phyloP scores from a whole-genome alignment of 2,797 vertebrate genomes.

The Ciconia nigra region DNA sequence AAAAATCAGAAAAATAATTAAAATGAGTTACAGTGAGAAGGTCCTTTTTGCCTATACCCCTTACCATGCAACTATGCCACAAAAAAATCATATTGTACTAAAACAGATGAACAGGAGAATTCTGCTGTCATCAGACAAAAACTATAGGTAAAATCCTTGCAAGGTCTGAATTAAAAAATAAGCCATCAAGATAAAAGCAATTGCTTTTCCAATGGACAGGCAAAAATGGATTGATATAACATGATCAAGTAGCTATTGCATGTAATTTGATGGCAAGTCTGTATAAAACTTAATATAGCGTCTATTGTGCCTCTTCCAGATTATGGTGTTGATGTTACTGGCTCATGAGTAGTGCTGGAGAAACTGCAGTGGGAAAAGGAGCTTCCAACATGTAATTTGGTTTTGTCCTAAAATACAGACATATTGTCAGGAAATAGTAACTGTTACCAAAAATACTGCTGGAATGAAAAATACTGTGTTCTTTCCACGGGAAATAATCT shows the following conservation, averaged over 20 bases:
- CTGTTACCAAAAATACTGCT: constrained; percentile 63
- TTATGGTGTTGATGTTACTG: constrained; percentile 22
- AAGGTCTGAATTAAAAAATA: neutral
- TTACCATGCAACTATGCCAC: neutral
- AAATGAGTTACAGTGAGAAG: neutral
- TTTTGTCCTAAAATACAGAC: constrained; percentile 59
- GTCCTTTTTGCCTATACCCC: neutral
- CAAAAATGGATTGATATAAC: neutral
- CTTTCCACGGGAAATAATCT: constrained; percentile 44
- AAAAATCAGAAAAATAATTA: neutral
- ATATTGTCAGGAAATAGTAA: constrained; percentile 67
- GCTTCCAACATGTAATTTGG: constrained; percentile 64
- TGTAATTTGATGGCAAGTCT: constrained; percentile 45
- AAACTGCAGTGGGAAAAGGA: constrained; percentile 38
- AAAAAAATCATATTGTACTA: neutral
- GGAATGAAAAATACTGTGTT: constrained; percentile 40
- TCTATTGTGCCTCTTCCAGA: constrained; percentile 48
- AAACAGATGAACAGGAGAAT: neutral
- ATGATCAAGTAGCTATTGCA: neutral
- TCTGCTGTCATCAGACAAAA: neutral
- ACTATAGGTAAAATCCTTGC: neutral
- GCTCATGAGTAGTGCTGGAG: constrained; percentile 26
- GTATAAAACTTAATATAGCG: constrained; percentile 60
- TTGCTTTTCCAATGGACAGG: neutral
- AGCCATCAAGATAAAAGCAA: constrained; percentile 1